Evolutionary conservation across 2,797 vertebrate species (phyloP), one percentile per base, ranked within the genome.

Genomic region (Menidia menidia): DNA sequence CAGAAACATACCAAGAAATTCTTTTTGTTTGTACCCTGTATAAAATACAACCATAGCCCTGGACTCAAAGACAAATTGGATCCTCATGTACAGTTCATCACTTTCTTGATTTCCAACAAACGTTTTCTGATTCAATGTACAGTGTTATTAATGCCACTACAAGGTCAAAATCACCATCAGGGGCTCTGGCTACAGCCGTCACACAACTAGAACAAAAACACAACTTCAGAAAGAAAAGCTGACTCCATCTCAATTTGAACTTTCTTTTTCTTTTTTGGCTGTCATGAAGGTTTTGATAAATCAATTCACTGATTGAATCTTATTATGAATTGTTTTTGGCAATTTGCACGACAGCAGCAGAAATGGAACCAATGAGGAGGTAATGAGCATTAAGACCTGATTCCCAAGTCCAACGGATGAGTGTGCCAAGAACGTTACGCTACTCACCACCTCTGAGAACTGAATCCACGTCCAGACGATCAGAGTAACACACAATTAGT

Each of bases 21-120:
- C 80, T 67, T 78, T 74, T 71, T 14, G 11, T 84, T 85, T 84
- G 77, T 89, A 92, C 88, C 88, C 89, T 92, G 91, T 92, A 79
- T 79, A 82, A 78, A 25, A 87, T 80, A 85, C 75, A 76, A 69
- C 75, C 82, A 80, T 86, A 85, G 75, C 78, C 64, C 73, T 39
- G 54, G 50, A 59, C 18, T 30, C 2, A 31, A 5, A 11, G 35
- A 68, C 32, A 56, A 73, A 68, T 59, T n/a, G 47, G 64, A 65
- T 57, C 54, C 60, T n/a, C 56, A 70, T 43, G 63, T 63, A 61
- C 50, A 63, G 64, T 39, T 10, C 35, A 39, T 7, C 35, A 6
- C 10, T 39, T 39, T 39, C 35, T 5, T 7, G 35, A 39, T 39
- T 39, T 39, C 10, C 10, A 10, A 39, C 35, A 39, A 39, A 39